Conservation (phyloP, 2,113 vertebrate species). For the Lophotis ruficrista region DNA sequence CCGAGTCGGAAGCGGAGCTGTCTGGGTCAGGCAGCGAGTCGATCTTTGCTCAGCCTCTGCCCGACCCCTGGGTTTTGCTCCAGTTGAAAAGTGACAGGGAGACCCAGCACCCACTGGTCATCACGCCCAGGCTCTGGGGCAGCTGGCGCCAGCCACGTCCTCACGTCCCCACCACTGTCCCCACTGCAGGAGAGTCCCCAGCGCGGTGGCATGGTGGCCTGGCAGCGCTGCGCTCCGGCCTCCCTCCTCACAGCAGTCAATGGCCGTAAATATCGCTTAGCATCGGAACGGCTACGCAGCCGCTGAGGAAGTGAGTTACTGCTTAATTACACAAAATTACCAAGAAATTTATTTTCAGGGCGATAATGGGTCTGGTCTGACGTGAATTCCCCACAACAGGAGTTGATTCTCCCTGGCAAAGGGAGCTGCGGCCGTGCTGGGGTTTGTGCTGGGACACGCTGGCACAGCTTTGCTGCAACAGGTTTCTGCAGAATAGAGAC, state of each 20-base stretch:
- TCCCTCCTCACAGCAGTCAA: background rate
- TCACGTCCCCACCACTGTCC: fast-evolving
- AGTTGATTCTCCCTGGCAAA: background rate
- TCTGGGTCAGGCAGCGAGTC: fast-evolving
- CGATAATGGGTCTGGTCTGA: background rate
- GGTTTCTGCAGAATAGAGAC: background rate
- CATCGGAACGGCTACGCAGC: background rate
- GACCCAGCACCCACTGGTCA: background rate
- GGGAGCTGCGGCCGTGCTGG: background rate
- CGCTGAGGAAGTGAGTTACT: background rate
- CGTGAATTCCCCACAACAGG: background rate
- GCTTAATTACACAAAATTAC: background rate
- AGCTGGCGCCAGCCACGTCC: background rate
- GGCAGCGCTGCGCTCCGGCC: fast-evolving
- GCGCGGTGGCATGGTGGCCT: fast-evolving
- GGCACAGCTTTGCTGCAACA: background rate
- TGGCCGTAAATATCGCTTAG: background rate
- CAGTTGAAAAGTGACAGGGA: background rate
- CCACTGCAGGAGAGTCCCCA: fast-evolving
- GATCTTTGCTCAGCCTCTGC: background rate
- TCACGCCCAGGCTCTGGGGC: background rate
- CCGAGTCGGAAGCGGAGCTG: fast-evolving
- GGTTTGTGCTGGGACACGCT: background rate
- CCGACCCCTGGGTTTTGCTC: background rate
- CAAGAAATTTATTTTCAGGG: background rate